phyloP scores from a whole-genome alignment of 2,113 vertebrate species.

The Dunckerocampus dactyliophorus region DNA sequence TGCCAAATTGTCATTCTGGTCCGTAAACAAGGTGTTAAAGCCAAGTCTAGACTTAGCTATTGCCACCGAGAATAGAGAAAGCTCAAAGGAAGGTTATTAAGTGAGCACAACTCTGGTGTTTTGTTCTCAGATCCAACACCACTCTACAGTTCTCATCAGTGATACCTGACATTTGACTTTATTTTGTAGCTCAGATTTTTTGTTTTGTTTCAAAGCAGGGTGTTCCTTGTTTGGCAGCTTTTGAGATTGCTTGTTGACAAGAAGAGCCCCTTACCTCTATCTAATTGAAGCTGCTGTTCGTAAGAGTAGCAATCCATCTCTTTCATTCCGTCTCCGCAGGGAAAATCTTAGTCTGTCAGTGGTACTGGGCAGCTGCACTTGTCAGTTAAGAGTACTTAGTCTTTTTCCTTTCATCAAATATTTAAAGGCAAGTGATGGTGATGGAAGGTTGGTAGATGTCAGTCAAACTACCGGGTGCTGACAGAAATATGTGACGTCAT shows the following conservation, averaged over 20 bases:
- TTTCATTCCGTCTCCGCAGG: background rate
- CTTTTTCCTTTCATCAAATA: slow-evolving; percentile 5
- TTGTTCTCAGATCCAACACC: background rate
- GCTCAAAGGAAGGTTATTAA: background rate
- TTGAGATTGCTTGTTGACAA: background rate
- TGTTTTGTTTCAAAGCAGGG: background rate
- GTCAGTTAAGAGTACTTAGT: slow-evolving; percentile 1
- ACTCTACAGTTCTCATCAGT: background rate
- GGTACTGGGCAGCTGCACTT: background rate
- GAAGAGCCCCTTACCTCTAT: background rate
- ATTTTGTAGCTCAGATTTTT: background rate
- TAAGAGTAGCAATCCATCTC: background rate
- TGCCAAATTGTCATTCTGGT: background rate
- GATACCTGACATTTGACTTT: background rate
- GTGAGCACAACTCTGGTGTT: background rate
- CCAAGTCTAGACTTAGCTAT: background rate
- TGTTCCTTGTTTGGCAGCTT: slow-evolving; percentile 1
- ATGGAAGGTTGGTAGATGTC: background rate
- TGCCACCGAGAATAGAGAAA: background rate
- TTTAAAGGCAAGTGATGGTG: background rate
- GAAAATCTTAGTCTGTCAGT: background rate
- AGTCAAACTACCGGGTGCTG: background rate
- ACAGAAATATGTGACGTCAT: background rate
- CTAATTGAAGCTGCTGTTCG: background rate
- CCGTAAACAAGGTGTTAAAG: background rate